phyloP scores from a whole-genome alignment of 1,140 invertebrate genomes.

The Cherax destructor region DNA sequence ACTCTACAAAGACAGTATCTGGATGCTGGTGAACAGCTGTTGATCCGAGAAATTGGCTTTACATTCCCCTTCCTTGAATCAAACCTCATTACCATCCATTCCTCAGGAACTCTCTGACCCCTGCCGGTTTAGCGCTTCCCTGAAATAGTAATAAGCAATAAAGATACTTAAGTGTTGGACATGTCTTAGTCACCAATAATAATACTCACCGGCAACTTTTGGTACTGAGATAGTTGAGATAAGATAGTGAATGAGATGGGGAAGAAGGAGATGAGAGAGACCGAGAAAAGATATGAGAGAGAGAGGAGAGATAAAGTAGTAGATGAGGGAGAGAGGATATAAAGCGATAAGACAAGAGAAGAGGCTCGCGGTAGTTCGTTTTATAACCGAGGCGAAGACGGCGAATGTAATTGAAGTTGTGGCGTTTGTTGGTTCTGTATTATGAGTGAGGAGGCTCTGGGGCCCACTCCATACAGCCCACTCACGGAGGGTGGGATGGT shows the following conservation, averaged over 20 bases:
- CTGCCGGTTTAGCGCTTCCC: no score
- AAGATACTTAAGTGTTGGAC: no score
- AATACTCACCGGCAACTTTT: background rate
- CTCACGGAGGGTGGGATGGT: background rate
- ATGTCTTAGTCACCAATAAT: background rate
- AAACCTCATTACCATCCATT: no score
- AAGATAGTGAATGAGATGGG: background rate
- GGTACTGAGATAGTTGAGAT: background rate
- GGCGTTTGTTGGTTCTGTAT: conserved; percentile 53
- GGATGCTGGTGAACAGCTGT: background rate
- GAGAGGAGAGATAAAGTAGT: background rate
- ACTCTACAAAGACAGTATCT: background rate
- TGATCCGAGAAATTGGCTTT: no score
- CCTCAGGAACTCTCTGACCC: no score
- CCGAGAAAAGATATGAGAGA: no score
- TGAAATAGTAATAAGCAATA: no score
- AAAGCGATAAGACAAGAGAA: background rate
- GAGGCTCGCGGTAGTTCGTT: conserved; percentile 14
- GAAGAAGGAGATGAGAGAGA: no score
- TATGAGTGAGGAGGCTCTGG: conserved; percentile 45
- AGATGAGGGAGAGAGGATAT: background rate
- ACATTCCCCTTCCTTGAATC: no score
- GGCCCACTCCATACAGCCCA: background rate
- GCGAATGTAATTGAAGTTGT: conserved; percentile 45
- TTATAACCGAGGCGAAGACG: conserved; percentile 1